A percentile compares a stretch with the other conserved stretches of the same genome.
phyloP scores from a whole-genome alignment of 37 sponge, comb jelly and placozoan genomes.

The Axinella damicornis region DNA sequence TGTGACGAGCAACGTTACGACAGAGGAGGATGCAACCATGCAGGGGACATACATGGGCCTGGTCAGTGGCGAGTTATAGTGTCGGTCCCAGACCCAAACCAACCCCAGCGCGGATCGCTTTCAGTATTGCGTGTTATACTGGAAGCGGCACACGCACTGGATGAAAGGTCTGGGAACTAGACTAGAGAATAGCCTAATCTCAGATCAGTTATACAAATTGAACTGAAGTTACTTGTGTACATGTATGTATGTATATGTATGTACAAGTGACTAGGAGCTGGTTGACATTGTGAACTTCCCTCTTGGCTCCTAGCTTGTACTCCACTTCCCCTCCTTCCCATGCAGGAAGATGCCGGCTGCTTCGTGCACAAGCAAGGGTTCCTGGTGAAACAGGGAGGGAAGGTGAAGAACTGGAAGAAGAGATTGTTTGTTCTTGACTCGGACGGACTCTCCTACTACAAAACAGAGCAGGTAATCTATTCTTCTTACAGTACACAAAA shows the following conservation, averaged over 20 bases:
- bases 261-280: too few species aligned
- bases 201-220: too few species aligned
- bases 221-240: too few species aligned
- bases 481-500: not conserved
- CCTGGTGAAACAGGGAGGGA: conserved; percentile 76
- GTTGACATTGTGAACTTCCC: too few species aligned
- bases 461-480: conserved; percentile 69
- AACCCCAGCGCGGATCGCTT: too few species aligned
- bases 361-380: conserved; percentile 79
- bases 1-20: conserved; percentile 1
- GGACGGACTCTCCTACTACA: conserved; percentile 72
- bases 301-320: too few species aligned
- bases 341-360: conserved; percentile 9
- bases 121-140: too few species aligned
- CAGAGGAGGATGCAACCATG: conserved; percentile 16
- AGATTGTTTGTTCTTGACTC: conserved; percentile 74
- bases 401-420: conserved; percentile 79
- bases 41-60: conserved; percentile 31
- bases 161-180: too few species aligned
- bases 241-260: too few species aligned
- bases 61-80: conserved; percentile 5
- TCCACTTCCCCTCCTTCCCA: not conserved
- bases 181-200: too few species aligned
- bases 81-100: too few species aligned
- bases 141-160: too few species aligned